These are phyloP conservation scores for Anguilla anguilla DNA, from an alignment of 2,797 vertebrate genomes.

Conservation along the genomic window DNA sequence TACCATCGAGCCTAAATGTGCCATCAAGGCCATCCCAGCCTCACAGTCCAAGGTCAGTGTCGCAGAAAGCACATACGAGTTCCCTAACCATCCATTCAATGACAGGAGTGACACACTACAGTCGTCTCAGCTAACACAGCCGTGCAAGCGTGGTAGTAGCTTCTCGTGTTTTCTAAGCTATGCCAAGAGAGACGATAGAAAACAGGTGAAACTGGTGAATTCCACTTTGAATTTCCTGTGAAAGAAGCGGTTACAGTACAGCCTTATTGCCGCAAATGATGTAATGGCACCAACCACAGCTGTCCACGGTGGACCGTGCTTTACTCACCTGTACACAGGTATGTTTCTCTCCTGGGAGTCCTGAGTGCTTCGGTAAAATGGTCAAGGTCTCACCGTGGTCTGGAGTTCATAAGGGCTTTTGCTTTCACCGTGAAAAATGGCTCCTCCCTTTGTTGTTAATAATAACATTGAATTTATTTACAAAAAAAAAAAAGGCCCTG, in stretches of 20 bases:
- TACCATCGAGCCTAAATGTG: background rate
- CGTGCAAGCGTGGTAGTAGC: background rate
- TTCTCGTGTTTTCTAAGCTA: background rate
- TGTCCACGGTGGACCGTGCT: background rate
- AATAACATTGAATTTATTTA: conserved; percentile 29
- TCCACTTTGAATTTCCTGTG: background rate
- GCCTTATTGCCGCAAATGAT: background rate
- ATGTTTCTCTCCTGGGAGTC: conserved; percentile 12
- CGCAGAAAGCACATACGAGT: background rate
- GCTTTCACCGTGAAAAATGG: conserved; percentile 47
- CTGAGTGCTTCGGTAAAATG: conserved; percentile 16
- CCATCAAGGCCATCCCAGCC: background rate
- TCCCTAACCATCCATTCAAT: background rate
- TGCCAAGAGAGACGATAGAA: background rate
- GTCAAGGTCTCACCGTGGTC: conserved; percentile 24
- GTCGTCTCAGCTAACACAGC: background rate
- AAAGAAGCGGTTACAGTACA: background rate
- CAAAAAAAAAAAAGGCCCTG: conserved; percentile 23
- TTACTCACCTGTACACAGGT: conserved; percentile 36
- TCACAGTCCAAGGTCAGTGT: background rate
- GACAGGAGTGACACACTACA: background rate
- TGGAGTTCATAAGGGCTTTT: conserved; percentile 29
- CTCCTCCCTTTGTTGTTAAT: conserved; percentile 54
- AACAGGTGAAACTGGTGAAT: background rate
- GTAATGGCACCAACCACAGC: background rate